Base-by-base conservation (phyloP, 2,888 invertebrate species). In the Phyllotreta cruciferae region DNA sequence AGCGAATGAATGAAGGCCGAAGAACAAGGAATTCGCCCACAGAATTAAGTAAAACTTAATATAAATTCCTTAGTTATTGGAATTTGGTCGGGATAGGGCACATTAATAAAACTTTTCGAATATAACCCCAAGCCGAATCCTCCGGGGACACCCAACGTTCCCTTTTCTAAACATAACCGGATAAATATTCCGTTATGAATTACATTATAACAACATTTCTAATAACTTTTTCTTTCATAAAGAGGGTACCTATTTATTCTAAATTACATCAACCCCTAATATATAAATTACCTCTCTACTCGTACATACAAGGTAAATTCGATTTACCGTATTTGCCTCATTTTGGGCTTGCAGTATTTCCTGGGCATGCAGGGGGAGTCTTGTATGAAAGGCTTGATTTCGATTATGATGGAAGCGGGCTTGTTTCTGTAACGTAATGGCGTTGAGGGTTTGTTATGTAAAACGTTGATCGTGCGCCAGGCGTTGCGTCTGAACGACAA, bases 21-120 rank as follows among this genome's bases (percentile, higher is more conserved):
- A 63, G 57, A 64, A 54, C 58, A 45, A 53, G 62, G 63, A 61
- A 69, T 70, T 56, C 70, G 68, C 63, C 66, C 64, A n/a, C 58
- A 67, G 70, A 63, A 70, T 67, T 72, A 73, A 74, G 75, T 75
- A 75, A 76, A 77, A 76, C 73, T 71, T 75, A 78, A 78, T 78
- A 78, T 78, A 78, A 78, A 78, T 78, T 78, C 77, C 75, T 67
- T 54, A 66, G 68, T 64, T 71, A 74, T 75, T 66, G 76, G 77
- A 75, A 76, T 75, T 66, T 63, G 65, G 70, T 60, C 66, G 71
- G 70, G 56, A 58, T 68, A 38, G 52, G 37, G 60, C 61, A 57
- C 57, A 61, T 64, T 64, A 54, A 56, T 64, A 53, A 53, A 64
- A 64, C 61, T 64, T 64, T 64, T 49, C 49, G 36, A 39, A 57